Evolutionary conservation across 2,797 vertebrate genomes (phyloP).

Genomic region (Sebastes vulpes): DNA sequence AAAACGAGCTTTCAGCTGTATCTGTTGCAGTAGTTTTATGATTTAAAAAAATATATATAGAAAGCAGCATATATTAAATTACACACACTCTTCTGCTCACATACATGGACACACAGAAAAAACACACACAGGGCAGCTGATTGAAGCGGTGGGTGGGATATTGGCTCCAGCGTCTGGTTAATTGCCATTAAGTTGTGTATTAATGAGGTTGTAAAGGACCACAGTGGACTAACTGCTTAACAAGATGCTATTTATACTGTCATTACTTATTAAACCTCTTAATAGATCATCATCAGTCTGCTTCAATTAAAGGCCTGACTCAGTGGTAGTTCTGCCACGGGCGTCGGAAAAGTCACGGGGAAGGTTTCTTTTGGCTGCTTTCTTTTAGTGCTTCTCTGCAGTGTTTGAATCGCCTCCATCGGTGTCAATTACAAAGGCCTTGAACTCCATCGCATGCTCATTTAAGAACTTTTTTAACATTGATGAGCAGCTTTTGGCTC

Average conservation of each 20-base stretch:
- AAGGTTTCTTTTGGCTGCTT: slow-evolving; percentile 16
- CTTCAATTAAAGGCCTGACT: slow-evolving; percentile 56
- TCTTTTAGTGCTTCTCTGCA: slow-evolving; percentile 4
- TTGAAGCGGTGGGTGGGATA: slow-evolving; percentile 66
- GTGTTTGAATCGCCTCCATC: slow-evolving; percentile 11
- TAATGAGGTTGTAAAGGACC: slow-evolving; percentile 76
- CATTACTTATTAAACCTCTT: slow-evolving; percentile 69
- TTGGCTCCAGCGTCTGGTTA: slow-evolving; percentile 64
- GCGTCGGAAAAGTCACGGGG: background rate
- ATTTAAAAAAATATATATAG: background rate
- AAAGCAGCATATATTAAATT: background rate
- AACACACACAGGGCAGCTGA: slow-evolving; percentile 41
- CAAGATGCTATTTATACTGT: slow-evolving; percentile 73
- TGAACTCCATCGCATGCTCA: background rate
- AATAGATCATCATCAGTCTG: slow-evolving; percentile 67
- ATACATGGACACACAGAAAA: background rate
- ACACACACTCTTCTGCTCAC: background rate
- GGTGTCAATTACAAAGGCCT: slow-evolving; percentile 15
- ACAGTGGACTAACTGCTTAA: slow-evolving; percentile 72
- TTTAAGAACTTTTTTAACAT: background rate
- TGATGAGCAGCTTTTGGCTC: slow-evolving; percentile 17
- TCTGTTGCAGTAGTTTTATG: background rate
- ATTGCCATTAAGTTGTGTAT: slow-evolving; percentile 76
- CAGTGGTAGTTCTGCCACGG: background rate
- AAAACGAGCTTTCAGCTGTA: background rate